These are phyloP conservation scores for Nebria ingens DNA, from an alignment of 1,140 invertebrate genomes.

Conservation along the genomic window DNA sequence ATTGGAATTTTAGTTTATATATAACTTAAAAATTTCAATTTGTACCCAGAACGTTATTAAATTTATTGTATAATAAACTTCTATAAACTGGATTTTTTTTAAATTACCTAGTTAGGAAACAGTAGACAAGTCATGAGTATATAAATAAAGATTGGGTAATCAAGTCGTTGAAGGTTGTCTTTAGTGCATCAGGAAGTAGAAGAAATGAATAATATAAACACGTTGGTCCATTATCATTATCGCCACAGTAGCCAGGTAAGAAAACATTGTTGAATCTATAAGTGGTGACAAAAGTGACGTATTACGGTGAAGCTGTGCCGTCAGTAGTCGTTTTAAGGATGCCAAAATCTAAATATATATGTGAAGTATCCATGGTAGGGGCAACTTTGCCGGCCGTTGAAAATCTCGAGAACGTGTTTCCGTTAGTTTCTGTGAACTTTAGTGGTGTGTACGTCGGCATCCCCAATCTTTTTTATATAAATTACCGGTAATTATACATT, in stretches of 20 bases:
- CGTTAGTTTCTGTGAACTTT: not conserved
- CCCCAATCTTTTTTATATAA: not conserved
- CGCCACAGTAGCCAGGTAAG: not conserved
- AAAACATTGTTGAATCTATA: constrained; percentile 2
- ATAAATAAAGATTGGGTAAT: too few species aligned
- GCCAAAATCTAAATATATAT: constrained; percentile 1
- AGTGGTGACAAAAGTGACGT: not conserved
- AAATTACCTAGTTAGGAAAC: too few species aligned
- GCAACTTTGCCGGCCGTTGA: not conserved
- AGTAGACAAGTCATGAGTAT: too few species aligned
- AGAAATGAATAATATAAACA: too few species aligned
- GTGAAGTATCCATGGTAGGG: not conserved
- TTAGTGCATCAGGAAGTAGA: too few species aligned
- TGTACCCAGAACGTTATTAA: too few species aligned
- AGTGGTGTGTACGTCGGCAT: not conserved
- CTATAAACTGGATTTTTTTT: too few species aligned
- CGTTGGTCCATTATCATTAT: not conserved
- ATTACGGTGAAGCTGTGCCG: not conserved
- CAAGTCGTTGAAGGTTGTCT: too few species aligned
- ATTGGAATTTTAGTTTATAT: too few species aligned
- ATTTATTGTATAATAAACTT: too few species aligned
- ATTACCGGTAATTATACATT: constrained; percentile 2
- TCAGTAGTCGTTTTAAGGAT: not conserved
- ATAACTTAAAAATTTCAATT: too few species aligned
- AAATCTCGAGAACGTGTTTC: not conserved